A percentile compares a stretch with the other conserved stretches of the same genome.
These are phyloP conservation scores for Eidolon helvum DNA, from an alignment of 2,113 vertebrate genomes.

Conservation along the genomic window DNA sequence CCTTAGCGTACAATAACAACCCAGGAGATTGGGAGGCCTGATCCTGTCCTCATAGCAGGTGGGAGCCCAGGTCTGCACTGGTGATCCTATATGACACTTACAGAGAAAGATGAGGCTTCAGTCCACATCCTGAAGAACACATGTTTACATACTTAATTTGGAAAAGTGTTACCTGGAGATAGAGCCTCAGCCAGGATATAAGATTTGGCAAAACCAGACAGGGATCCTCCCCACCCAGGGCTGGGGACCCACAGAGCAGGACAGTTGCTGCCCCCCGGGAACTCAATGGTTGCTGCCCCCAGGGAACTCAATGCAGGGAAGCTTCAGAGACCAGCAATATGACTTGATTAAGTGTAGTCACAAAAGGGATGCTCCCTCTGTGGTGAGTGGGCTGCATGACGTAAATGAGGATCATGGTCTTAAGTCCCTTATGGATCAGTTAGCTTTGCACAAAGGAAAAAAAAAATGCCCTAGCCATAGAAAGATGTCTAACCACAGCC, in stretches of 20 bases:
- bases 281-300: not conserved
- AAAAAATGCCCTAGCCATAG: not conserved
- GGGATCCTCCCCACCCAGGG: not conserved
- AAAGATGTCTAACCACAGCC: not conserved
- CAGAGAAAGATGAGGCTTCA: not conserved
- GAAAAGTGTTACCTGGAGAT: not conserved
- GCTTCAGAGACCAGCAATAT: rapidly evolving
- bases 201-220: not conserved
- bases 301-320: not conserved
- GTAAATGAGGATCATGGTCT: not conserved
- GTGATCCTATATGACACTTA: not conserved
- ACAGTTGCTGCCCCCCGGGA: not conserved
- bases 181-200: not conserved
- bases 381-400: not conserved
- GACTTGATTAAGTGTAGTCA: not conserved
- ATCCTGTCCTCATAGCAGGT: not conserved
- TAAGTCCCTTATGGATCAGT: not conserved
- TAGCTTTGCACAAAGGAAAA: not conserved
- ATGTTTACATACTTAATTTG: not conserved
- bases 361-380: not conserved
- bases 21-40: not conserved
- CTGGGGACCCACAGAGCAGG: not conserved
- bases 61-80: not conserved
- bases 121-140: not conserved
- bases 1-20: not conserved